Base-by-base conservation (phyloP, 2,113 vertebrate species). In the Xiphophorus maculatus region DNA sequence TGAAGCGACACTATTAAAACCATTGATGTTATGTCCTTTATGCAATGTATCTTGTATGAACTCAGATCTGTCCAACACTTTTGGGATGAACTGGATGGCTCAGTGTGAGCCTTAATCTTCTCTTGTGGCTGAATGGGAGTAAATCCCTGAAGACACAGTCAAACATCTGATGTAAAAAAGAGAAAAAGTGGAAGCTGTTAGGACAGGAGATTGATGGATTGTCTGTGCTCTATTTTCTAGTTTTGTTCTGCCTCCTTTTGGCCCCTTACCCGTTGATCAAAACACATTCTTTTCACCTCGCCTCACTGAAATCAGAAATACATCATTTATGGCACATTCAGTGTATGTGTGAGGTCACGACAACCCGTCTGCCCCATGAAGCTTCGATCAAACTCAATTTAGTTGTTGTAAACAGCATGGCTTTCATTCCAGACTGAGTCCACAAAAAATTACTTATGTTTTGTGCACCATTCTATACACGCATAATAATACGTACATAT, bases 361-460 rank as follows among this genome's bases (percentile, higher is more conserved):
- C 35, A 42, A n/a, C 65, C 71, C 66, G 70, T 71, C 78, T 77
- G 76, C 70, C 37, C 35, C n/a, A 6, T 29, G 65, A 77, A 71
- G 0, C 54, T 19, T 62, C 72, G 73, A 79, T 86, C 80, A 77
- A 61, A 54, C 48, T 37, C 58, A 64, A 37, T 83, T 77, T 66
- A 80, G 72, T 70, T 60, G 58, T 15, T 22, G 30, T 71, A 4
- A 79, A 64, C 1, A 4, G 27, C 8, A 1, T 12, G 5, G 58
- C 71, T 63, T 65, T 3, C 0, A 28, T 74, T 69, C 80, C 86
- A 78, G 19, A 69, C 13, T 0, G 40, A 48, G 48, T 29, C 22
- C 61, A 7, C 25, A 3, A 12, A 37, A 1, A n/a, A 61, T 40
- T 69, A 80, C 63, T 79, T 51, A 69, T 25, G 29, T 12, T 40